These are phyloP conservation scores for Neodiprion pinetum DNA, from an alignment of 1,140 invertebrate genomes.

Conservation along the genomic window DNA sequence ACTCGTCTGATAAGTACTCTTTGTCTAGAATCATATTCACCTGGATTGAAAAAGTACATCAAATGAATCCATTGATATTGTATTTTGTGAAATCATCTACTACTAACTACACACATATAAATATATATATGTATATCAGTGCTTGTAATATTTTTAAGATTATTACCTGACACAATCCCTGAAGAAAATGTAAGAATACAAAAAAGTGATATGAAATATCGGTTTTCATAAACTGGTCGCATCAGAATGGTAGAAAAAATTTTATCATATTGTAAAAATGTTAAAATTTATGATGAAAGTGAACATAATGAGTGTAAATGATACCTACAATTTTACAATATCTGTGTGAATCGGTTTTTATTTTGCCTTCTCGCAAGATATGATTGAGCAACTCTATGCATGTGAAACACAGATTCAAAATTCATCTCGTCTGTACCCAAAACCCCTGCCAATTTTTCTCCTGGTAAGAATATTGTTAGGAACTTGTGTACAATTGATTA, in stretches of 20 bases:
- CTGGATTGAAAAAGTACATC: slow-evolving; percentile 48
- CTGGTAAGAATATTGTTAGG: slow-evolving; percentile 16
- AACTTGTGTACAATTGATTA: background rate
- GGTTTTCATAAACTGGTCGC: slow-evolving; percentile 19
- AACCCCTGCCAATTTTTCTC: slow-evolving; percentile 2
- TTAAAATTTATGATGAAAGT: background rate
- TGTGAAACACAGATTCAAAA: slow-evolving; percentile 6
- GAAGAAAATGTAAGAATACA: slow-evolving; percentile 16
- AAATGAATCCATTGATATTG: background rate
- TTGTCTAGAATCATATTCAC: slow-evolving; percentile 72
- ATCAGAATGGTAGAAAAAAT: slow-evolving; percentile 15
- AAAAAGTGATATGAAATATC: slow-evolving; percentile 19
- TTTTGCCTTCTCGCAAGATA: background rate
- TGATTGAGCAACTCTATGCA: background rate
- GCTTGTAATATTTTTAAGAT: background rate
- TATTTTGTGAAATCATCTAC: background rate
- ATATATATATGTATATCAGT: background rate
- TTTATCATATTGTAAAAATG: background rate
- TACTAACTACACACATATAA: background rate
- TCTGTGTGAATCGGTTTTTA: background rate
- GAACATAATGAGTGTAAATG: background rate
- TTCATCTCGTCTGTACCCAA: slow-evolving; percentile 4
- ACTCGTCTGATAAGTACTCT: slow-evolving; percentile 67
- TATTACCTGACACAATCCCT: slow-evolving; percentile 35
- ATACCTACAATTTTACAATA: background rate